phyloP scores from a whole-genome alignment of 2,888 invertebrate genomes.

The Ganaspis brasiliensis region DNA sequence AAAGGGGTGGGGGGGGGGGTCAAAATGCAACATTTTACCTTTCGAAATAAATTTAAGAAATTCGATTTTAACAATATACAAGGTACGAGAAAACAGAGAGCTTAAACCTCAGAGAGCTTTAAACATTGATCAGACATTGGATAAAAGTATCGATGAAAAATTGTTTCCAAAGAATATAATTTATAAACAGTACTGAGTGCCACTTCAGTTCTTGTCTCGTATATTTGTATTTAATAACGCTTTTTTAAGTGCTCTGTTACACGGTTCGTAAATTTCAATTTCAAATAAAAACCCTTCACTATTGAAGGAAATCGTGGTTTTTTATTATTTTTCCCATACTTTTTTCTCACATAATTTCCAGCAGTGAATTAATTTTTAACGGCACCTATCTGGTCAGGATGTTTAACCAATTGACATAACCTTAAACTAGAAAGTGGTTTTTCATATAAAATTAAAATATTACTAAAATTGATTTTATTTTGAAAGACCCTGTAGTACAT shows the following conservation, averaged over 20 bases:
- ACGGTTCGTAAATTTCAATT: constrained; percentile 1
- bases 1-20: too few relatives aligned
- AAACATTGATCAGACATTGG: neutral
- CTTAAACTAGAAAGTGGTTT: too few relatives aligned
- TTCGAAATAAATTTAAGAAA: too few relatives aligned
- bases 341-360: neutral
- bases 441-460: too few relatives aligned
- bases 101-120: neutral
- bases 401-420: too few relatives aligned
- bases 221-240: neutral
- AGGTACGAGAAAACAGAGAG: too few relatives aligned
- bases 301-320: neutral
- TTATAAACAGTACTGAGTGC: neutral
- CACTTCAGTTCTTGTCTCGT: constrained; percentile 7
- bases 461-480: too few relatives aligned
- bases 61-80: too few relatives aligned
- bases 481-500: too few relatives aligned
- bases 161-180: neutral
- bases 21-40: too few relatives aligned
- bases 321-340: neutral
- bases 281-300: neutral
- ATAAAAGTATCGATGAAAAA: neutral
- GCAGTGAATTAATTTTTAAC: too few relatives aligned
- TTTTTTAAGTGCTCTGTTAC: neutral
- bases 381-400: too few relatives aligned